Evolutionary conservation across 2,113 vertebrate species (phyloP).

Genomic region (Callaeas wilsoni): DNA sequence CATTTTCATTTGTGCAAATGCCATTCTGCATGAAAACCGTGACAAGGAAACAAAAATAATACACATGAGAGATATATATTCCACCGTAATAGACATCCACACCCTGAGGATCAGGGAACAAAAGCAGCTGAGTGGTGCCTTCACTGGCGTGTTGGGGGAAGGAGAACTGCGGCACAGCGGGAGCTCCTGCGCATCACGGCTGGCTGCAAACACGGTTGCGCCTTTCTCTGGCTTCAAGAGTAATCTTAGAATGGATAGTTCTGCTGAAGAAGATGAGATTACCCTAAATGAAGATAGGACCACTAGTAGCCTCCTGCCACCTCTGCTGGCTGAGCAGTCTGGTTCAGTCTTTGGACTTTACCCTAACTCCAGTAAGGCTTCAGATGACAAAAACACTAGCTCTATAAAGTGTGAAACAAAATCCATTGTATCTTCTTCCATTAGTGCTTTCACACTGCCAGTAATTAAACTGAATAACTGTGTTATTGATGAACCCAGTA

Average conservation of each 20-base stretch:
- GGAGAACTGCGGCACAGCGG: slow-evolving; percentile 72
- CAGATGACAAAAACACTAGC: slow-evolving; percentile 73
- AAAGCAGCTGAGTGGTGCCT: slow-evolving; percentile 78
- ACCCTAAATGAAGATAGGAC: slow-evolving; percentile 73
- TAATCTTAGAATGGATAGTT: slow-evolving; percentile 73
- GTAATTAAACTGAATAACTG: slow-evolving; percentile 99
- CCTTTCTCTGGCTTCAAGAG: slow-evolving; percentile 76
- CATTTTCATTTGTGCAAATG: slow-evolving; percentile 98
- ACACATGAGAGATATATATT: slow-evolving; percentile 99
- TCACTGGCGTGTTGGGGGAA: slow-evolving; percentile 69
- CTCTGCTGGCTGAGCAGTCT: slow-evolving; percentile 79
- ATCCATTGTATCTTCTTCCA: slow-evolving; percentile 95
- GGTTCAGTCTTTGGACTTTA: slow-evolving; percentile 77
- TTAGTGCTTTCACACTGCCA: slow-evolving; percentile 94
- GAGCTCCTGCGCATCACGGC: slow-evolving; percentile 70
- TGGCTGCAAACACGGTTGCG: slow-evolving; percentile 80
- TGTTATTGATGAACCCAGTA: slow-evolving; percentile 94
- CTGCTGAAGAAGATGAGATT: slow-evolving; percentile 83
- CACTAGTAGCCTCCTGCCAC: slow-evolving; percentile 74
- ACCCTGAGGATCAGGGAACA: slow-evolving; percentile 85
- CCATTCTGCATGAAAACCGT: slow-evolving; percentile 96
- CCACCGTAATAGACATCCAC: slow-evolving; percentile 97
- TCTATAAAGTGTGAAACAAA: slow-evolving; percentile 87
- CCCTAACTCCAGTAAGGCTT: slow-evolving; percentile 67
- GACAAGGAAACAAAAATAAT: slow-evolving; percentile 99